Evolutionary conservation across 2,888 invertebrate species (phyloP).

Genomic region (Fragum fragum): DNA sequence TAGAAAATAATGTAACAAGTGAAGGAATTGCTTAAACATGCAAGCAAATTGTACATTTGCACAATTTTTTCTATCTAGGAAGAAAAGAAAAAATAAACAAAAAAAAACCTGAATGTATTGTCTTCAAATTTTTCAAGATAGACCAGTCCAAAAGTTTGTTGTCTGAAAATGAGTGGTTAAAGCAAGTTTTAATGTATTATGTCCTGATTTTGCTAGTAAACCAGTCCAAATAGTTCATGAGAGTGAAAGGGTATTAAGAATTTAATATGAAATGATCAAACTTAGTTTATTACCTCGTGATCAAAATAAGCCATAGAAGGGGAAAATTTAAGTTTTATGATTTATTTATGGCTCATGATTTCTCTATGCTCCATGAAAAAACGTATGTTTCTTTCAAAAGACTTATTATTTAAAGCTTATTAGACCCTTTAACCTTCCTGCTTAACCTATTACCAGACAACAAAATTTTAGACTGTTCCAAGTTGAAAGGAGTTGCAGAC

Average conservation of each 20-base stretch:
- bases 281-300: neutral
- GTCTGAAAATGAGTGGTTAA: neutral
- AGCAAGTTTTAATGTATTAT: too few species aligned
- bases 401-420: neutral
- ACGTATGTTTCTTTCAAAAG: neutral
- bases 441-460: too few species aligned
- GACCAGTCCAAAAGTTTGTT: neutral
- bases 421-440: neutral
- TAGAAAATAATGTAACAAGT: neutral
- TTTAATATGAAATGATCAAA: neutral
- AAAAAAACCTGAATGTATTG: neutral
- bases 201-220: too few species aligned
- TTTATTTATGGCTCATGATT: constrained; percentile 19
- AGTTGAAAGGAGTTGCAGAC: too few species aligned
- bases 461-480: too few species aligned
- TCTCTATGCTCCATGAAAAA: constrained; percentile 9
- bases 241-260: constrained; percentile 2
- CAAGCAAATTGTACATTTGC: constrained; percentile 11
- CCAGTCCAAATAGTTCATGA: too few species aligned
- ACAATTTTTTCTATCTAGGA: neutral
- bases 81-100: neutral
- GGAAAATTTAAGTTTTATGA: constrained; percentile 12
- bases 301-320: constrained; percentile 5
- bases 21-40: neutral
- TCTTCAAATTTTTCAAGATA: constrained; percentile 1